Base-by-base conservation (phyloP, 2,113 vertebrate species). In the Nesogale talazaci region DNA sequence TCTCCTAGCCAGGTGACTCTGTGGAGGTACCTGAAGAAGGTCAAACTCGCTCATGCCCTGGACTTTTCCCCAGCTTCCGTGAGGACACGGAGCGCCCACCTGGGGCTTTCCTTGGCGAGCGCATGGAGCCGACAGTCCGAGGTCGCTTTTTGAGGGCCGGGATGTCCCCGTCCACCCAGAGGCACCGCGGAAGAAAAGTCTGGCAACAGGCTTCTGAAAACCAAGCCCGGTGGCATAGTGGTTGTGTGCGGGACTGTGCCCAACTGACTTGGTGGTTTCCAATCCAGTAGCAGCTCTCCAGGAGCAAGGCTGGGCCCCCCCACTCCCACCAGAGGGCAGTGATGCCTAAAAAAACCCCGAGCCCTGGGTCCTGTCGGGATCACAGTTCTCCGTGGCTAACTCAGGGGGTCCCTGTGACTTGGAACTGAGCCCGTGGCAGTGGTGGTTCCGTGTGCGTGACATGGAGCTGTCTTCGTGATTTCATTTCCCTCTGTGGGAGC, bases 1-100 rank as follows among this genome's bases (percentile, higher is more conserved):
- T 70, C 0, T 17, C 40, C 0, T 38, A 4, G 9, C 70, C 1
- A 7, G n/a, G n/a, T 34, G 12, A 1, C 38, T 78, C 23, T 0
- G 34, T 3, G 78, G 63, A 3, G 23, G 2, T 61, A 61, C 19
- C 61, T 3, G 6, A 31, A 14, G 27, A 11, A 4, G 27, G 22
- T 23, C 5, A 3, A 46, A 10, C 42, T 0, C 12, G 1, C 4
- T 9, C 15, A 40, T 36, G 40, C 63, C n/a, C 34, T 52, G 27
- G 38, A 11, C 74, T 29, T 69, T 0, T 11, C 86, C 56, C 9
- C 10, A 15, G 19, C 75, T 78, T 23, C 34, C 14, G 29, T 9
- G 38, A 61, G 52, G 57, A 36, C 12, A 3, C 12, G 11, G 69
- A 27, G 6, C 61, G 61, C 11, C 46, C 22, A 34, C 67, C 61